Conservation (phyloP, 2,888 invertebrate genomes). For the Xanthorhoe designata region DNA sequence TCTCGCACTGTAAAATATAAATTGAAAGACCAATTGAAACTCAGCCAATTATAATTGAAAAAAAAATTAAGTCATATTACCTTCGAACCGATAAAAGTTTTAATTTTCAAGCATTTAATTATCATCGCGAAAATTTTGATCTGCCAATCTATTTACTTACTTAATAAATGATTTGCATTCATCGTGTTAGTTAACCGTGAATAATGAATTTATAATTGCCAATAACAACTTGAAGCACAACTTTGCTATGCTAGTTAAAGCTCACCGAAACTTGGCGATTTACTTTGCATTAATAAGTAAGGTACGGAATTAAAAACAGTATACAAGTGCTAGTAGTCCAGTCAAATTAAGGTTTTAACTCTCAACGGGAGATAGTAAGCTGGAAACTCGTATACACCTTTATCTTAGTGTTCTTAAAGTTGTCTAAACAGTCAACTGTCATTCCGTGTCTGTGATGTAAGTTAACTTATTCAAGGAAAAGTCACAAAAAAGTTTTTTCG, state of each 20-base stretch:
- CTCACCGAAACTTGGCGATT: constrained; percentile 35
- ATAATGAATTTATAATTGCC: constrained; percentile 42
- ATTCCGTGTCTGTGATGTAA: too few relatives aligned
- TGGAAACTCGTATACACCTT: too few relatives aligned
- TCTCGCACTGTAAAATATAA: not conserved
- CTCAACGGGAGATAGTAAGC: too few relatives aligned
- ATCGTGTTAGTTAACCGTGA: constrained; percentile 36
- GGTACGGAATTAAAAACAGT: not conserved
- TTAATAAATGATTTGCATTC: constrained; percentile 31
- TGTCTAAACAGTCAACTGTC: too few relatives aligned
- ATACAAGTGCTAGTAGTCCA: too few relatives aligned
- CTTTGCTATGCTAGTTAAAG: constrained; percentile 40
- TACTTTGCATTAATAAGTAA: constrained; percentile 38
- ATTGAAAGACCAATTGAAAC: not conserved
- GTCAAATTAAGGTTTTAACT: too few relatives aligned
- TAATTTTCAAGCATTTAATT: not conserved
- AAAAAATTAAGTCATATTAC: not conserved
- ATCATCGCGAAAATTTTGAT: constrained; percentile 9
- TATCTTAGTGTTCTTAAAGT: too few relatives aligned
- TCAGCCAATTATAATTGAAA: not conserved
- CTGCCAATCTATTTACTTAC: constrained; percentile 9
- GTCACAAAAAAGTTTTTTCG: too few relatives aligned
- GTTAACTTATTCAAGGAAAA: too few relatives aligned
- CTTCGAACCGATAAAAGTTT: not conserved
- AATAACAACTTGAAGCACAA: constrained; percentile 37